These are phyloP conservation scores for Tetranychus piercei DNA, from an alignment of 2,888 invertebrate species.

Conservation along the genomic window DNA sequence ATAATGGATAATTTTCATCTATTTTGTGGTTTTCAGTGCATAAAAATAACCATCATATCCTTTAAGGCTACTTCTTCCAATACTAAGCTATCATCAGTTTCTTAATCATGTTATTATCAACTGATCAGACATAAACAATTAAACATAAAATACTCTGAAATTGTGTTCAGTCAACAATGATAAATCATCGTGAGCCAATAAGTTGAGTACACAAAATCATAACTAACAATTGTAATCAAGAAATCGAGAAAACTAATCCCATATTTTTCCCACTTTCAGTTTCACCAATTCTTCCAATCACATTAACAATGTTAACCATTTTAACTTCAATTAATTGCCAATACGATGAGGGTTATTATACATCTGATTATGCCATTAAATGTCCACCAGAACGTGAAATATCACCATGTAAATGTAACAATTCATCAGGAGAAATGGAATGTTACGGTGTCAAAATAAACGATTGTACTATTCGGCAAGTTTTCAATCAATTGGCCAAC, in stretches of 20 bases:
- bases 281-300: background rate
- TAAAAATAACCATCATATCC: no score
- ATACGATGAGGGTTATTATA: background rate
- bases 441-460: conserved; percentile 11
- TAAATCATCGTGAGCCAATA: background rate
- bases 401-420: conserved; percentile 5
- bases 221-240: background rate
- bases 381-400: conserved; percentile 10
- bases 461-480: conserved; percentile 1
- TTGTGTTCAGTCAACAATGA: background rate
- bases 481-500: conserved; percentile 1
- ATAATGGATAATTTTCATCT: no score
- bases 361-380: conserved; percentile 8
- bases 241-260: background rate
- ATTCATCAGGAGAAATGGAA: conserved; percentile 1
- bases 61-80: no score
- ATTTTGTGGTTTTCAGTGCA: no score
- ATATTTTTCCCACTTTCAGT: background rate
- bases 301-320: background rate
- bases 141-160: no score
- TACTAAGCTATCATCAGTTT: background rate
- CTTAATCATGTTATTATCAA: background rate
- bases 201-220: background rate
- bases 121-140: no score
- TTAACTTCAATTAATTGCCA: background rate